phyloP scores from a whole-genome alignment of 2,888 invertebrate genomes.

The Aspidapion aeneum region DNA sequence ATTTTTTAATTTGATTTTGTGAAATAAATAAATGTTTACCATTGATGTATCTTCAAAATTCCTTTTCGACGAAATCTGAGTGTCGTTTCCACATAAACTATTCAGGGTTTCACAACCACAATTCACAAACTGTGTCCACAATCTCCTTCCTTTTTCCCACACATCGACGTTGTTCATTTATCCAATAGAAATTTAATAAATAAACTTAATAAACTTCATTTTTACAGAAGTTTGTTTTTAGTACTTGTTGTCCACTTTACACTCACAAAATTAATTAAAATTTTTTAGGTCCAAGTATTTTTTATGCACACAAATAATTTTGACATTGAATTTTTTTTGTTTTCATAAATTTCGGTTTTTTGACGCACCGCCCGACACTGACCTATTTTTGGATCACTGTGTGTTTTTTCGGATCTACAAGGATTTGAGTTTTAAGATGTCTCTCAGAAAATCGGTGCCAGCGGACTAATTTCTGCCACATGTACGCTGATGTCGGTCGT shows the following conservation, averaged over 20 bases:
- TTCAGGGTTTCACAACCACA: not conserved
- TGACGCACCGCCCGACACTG: too few species aligned
- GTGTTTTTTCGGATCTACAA: too few species aligned
- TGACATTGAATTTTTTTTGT: not conserved
- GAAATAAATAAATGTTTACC: too few species aligned
- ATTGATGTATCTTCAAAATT: not conserved
- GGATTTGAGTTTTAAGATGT: not conserved
- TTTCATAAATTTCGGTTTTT: not conserved
- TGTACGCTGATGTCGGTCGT: not conserved
- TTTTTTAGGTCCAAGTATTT: not conserved
- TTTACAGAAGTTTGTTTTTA: too few species aligned
- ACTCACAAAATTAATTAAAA: not conserved
- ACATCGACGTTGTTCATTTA: not conserved
- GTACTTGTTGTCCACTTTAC: too few species aligned
- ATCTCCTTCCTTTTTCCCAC: not conserved
- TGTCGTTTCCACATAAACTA: not conserved
- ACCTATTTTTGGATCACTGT: not conserved
- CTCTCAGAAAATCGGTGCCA: not conserved
- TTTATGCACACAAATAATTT: not conserved
- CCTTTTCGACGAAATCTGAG: not conserved
- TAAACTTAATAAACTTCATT: too few species aligned
- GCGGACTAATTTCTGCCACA: not conserved
- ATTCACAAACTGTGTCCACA: not conserved
- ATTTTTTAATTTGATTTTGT: too few species aligned
- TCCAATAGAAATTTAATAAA: not conserved